Base-by-base conservation (phyloP, 2,113 vertebrate genomes). In the Salvelinus fontinalis region DNA sequence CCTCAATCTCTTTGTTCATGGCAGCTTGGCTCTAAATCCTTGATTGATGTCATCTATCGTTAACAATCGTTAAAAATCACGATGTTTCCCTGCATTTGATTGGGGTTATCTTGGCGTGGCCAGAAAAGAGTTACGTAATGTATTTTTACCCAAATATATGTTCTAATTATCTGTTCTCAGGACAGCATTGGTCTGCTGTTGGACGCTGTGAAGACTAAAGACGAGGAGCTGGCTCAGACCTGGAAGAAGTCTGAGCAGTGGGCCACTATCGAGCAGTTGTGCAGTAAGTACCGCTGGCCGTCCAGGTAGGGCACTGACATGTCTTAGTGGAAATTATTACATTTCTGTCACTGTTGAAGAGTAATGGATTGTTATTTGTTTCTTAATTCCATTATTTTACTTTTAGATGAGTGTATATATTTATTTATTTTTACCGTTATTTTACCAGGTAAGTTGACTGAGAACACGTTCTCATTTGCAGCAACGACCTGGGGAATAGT, bases 191-290 rank as follows among this genome's bases (percentile, higher is more conserved):
- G 95, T 39, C 86, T 99, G 85, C 92, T 99, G 26, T 92, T 99
- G 54, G 98, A 99, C 39, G 97, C 98, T 0, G 97, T 99, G 84
- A 95, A 95, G 89, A 98, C 96, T 31, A 94, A 95, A 24, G 94
- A 98, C 1, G 97, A 98, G 87, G 97, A 98, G 73, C 92, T 99
- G 0, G 97, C 98, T 0, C 96, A 98, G 89, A 98, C 97, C 5
- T 99, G 97, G 97, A 99, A 96, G 87, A 98, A 96, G 82, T 99
- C 97, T 0, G 98, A 99, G 91, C 97, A 99, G 88, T 99, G 98
- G 98, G 98, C 97, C 12, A 99, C 98, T 83, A 97, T 99, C 0
- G 97, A 99, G 91, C 97, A 99, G 88, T 94, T 99, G 66, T 99
- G 97, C 89, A 96, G 98, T 99, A 86, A 96, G 97, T 88, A 49